Conservation (phyloP, 2,888 invertebrate genomes). For the Pandemis corylana region DNA sequence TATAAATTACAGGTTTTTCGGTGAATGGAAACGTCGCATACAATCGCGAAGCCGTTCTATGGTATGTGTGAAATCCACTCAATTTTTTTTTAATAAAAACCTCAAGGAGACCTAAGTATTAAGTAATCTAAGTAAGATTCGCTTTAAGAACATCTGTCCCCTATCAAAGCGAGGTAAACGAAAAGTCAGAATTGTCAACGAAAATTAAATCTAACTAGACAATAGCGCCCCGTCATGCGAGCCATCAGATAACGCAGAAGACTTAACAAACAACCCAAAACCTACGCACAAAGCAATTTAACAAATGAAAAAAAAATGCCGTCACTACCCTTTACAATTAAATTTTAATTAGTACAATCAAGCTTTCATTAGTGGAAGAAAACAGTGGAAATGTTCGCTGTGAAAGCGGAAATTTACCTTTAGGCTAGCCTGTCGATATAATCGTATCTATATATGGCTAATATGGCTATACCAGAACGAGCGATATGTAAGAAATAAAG, state of each 20-base stretch:
- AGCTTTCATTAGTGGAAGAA: not conserved
- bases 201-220: not conserved
- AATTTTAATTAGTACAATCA: not conserved
- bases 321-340: not conserved
- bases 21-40: no score
- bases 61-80: no score
- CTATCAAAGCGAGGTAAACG: not conserved
- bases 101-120: no score
- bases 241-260: not conserved
- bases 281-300: not conserved
- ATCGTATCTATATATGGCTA: no score
- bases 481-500: no score
- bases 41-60: no score
- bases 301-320: not conserved
- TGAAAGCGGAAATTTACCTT: no score
- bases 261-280: not conserved
- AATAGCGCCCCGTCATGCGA: not conserved
- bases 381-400: not conserved
- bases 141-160: not conserved
- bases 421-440: no score
- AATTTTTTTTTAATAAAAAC: no score
- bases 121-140: not conserved
- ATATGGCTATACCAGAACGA: no score
- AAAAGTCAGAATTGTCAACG: not conserved
- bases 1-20: no score